A percentile compares a stretch with the other conserved stretches of the same genome.
Evolutionary conservation across 1,140 invertebrate genomes (phyloP).

Genomic region (Drosophila grimshawi): DNA sequence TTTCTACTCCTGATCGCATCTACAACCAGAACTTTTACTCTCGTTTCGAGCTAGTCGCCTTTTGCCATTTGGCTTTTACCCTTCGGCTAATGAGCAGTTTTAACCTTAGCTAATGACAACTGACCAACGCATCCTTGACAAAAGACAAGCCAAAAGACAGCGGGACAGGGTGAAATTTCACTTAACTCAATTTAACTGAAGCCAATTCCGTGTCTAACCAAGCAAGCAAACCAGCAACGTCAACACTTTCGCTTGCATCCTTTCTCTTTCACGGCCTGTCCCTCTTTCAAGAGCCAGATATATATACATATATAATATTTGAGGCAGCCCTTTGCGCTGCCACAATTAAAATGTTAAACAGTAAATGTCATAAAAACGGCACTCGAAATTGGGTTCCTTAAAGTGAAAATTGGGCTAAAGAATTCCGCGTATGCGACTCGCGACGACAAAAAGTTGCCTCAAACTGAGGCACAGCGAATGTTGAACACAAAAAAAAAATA

Average conservation of each 20-base stretch:
- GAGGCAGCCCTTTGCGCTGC: constrained; percentile 40
- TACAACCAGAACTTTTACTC: constrained; percentile 6
- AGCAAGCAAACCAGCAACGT: constrained; percentile 11
- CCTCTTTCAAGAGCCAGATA: neutral
- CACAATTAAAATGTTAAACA: constrained; percentile 83
- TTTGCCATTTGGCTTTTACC: constrained; percentile 48
- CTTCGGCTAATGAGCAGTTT: constrained; percentile 60
- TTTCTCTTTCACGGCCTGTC: neutral
- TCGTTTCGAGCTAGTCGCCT: neutral
- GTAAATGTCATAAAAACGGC: constrained; percentile 69
- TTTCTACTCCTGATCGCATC: too few species aligned
- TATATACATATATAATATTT: neutral
- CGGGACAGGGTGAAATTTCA: constrained; percentile 5
- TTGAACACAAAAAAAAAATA: constrained; percentile 53
- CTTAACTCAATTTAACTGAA: constrained; percentile 20
- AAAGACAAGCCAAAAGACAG: constrained; percentile 48
- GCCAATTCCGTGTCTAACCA: constrained; percentile 28
- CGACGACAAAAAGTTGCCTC: constrained; percentile 65
- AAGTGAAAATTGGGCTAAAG: constrained; percentile 42
- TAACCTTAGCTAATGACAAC: constrained; percentile 75
- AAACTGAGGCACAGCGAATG: constrained; percentile 62
- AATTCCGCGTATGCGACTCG: constrained; percentile 40
- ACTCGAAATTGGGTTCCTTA: constrained; percentile 47
- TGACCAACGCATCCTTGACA: constrained; percentile 53
- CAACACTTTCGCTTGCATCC: constrained; percentile 69